Conservation (phyloP, 2,113 vertebrate genomes). For the Marmota flaviventris region DNA sequence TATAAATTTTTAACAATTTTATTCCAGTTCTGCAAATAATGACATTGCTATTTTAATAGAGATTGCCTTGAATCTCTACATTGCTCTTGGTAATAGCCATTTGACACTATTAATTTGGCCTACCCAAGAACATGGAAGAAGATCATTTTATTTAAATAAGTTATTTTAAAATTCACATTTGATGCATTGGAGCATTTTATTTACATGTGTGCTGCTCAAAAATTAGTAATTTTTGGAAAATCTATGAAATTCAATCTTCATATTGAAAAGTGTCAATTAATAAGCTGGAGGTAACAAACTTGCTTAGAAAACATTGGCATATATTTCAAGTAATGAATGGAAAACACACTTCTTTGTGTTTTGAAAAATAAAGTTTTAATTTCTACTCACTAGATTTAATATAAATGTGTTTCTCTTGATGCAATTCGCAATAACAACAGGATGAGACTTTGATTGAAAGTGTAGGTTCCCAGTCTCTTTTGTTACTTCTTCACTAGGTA, state of each 20-base stretch:
- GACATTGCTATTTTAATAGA: no score
- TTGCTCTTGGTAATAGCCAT: no score
- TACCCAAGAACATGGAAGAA: no score
- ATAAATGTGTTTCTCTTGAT: neutral
- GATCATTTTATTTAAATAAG: neutral
- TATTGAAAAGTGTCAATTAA: constrained; percentile 15
- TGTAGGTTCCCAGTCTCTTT: neutral
- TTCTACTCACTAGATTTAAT: neutral
- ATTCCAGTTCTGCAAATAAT: no score
- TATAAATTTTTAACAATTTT: no score
- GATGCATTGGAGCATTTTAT: constrained; percentile 16
- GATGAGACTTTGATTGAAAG: neutral
- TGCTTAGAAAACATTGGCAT: neutral
- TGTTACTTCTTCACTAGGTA: neutral
- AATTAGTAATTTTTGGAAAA: neutral
- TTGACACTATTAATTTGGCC: no score
- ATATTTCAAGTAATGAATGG: neutral
- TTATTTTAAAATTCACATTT: neutral
- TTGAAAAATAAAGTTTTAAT: neutral
- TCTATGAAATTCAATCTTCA: neutral
- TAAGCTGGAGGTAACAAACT: neutral
- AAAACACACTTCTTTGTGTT: neutral
- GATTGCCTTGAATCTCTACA: no score
- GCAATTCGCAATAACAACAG: neutral
- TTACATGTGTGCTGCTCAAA: neutral